Percentiles rank a stretch among this genome's conserved stretches.
phyloP scores from a whole-genome alignment of 2,797 vertebrate species.

The Gouania willdenowi region DNA sequence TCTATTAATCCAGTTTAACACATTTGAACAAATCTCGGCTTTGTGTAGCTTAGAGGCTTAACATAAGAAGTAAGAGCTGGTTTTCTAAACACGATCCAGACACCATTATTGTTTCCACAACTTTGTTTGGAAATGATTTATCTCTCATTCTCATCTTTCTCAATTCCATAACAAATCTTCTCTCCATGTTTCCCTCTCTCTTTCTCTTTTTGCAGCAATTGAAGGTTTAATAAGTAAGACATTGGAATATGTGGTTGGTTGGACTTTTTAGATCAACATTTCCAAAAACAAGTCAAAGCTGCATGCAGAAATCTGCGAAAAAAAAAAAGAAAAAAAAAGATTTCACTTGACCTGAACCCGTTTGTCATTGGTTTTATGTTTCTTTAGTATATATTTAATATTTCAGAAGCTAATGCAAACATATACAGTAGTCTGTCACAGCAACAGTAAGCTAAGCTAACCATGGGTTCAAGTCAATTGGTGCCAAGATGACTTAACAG shows the following conservation, averaged over 20 bases:
- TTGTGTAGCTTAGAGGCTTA: too few relatives aligned
- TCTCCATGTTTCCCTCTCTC: constrained; percentile 69
- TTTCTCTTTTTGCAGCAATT: constrained; percentile 80
- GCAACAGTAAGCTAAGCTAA: constrained; percentile 10
- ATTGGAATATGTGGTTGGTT: constrained; percentile 64
- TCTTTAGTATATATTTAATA: constrained; percentile 13
- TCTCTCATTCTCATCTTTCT: constrained; percentile 63
- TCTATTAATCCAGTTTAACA: too few relatives aligned
- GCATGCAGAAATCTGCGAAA: constrained; percentile 72
- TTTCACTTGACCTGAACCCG: constrained; percentile 70
- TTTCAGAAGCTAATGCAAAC: constrained; percentile 6
- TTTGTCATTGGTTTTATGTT: constrained; percentile 6
- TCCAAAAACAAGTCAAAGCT: constrained; percentile 38
- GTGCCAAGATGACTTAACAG: constrained; percentile 21
- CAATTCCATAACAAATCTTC: constrained; percentile 64
- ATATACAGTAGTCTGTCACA: too few relatives aligned
- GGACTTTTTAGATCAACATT: constrained; percentile 40
- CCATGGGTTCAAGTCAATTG: constrained; percentile 65
- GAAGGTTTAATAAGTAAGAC: constrained; percentile 87
- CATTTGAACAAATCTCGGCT: too few relatives aligned
- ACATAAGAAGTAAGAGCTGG: constrained; percentile 30
- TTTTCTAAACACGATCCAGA: constrained; percentile 44
- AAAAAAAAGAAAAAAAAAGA: too few relatives aligned
- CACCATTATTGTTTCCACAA: constrained; percentile 36
- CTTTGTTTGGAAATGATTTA: constrained; percentile 61